Base-by-base conservation (phyloP, 1,140 invertebrate genomes). In the Holcopasites calliopsidis region DNA sequence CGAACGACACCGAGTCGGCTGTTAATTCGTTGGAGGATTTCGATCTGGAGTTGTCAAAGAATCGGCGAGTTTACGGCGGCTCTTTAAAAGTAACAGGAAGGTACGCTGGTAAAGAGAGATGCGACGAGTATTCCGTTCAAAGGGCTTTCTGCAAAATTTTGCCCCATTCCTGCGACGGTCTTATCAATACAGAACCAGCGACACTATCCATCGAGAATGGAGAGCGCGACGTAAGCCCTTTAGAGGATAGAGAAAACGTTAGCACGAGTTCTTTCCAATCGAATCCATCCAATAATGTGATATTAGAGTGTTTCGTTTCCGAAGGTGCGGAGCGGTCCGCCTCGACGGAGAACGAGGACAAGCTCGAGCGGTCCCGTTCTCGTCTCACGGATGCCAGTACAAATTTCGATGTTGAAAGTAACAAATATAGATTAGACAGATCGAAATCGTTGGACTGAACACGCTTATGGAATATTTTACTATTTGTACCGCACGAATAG, bases 281-380 rank as follows among this genome's bases (percentile, higher is more conserved):
- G 78, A 91, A 87, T 91, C 90, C 90, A 91, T 91, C 90, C 90
- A 90, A 88, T 81, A 91, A 90, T 91, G 89, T 91, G 90, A 91
- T 91, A 91, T 89, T 88, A 89, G 86, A 85, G 78, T 82, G 85
- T 84, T 86, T 86, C 71, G 74, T 80, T 81, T 84, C 81, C 66
- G 86, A 86, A 65, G 80, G 83, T 70, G 78, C 80, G n/a, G n/a
- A n/a, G n/a, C n/a, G n/a, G 74, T 76, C 80, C 66, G 74, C 73
- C 33, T 66, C 82, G 64, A 68, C 61, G 57, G 80, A 77, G 38
- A 79, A 77, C 38, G 42, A 55, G 69, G 77, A 82, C 33, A 62
- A 81, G 6, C 10, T 62, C 57, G 80, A 83, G 54, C 23, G 23
- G 40, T 60, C 50, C 44, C 71, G 66, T 68, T 76, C 83, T 77